These are phyloP conservation scores for Morelia viridis DNA, from an alignment of 2,797 vertebrate species.

Conservation along the genomic window DNA sequence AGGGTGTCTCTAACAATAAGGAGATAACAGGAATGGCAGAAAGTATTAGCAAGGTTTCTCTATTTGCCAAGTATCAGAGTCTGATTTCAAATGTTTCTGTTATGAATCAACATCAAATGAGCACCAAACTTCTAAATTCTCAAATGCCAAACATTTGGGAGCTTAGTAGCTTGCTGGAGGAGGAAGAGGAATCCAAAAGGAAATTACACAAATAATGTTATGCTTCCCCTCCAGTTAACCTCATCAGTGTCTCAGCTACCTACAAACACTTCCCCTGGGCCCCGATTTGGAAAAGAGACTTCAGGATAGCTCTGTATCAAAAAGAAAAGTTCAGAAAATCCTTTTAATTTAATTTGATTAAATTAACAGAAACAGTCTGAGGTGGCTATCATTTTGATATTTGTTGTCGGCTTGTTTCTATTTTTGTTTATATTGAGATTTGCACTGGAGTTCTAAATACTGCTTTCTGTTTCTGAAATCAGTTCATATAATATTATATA, in stretches of 20 bases:
- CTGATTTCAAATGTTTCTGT: slow-evolving; percentile 63
- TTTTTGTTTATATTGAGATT: slow-evolving; percentile 15
- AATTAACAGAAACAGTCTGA: slow-evolving; percentile 20
- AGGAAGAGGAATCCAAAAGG: slow-evolving; percentile 61
- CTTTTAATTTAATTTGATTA: slow-evolving; percentile 40
- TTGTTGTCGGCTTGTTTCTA: slow-evolving; percentile 30
- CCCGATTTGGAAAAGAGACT: slow-evolving; percentile 36
- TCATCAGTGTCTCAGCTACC: slow-evolving; percentile 29
- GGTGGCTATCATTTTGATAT: slow-evolving; percentile 43
- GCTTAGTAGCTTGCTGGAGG: slow-evolving; percentile 71
- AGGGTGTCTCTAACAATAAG: slow-evolving; percentile 2
- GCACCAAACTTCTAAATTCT: slow-evolving; percentile 66
- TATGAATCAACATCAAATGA: slow-evolving; percentile 71
- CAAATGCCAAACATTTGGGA: slow-evolving; percentile 55
- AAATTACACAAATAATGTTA: slow-evolving; percentile 52
- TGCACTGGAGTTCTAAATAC: slow-evolving; percentile 46
- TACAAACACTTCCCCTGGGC: slow-evolving; percentile 35
- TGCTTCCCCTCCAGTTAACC: slow-evolving; percentile 35
- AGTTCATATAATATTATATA: background rate
- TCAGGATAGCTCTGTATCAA: slow-evolving; percentile 35
- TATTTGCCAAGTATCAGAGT: slow-evolving; percentile 57
- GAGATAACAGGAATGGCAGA: slow-evolving; percentile 36
- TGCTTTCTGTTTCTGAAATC: slow-evolving; percentile 46
- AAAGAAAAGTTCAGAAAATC: background rate
- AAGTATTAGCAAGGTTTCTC: slow-evolving; percentile 45